Evolutionary conservation across 2,888 invertebrate species (phyloP), one percentile per base, ranked within the genome.

Genomic region (Dyspetes luteomarginatus): DNA sequence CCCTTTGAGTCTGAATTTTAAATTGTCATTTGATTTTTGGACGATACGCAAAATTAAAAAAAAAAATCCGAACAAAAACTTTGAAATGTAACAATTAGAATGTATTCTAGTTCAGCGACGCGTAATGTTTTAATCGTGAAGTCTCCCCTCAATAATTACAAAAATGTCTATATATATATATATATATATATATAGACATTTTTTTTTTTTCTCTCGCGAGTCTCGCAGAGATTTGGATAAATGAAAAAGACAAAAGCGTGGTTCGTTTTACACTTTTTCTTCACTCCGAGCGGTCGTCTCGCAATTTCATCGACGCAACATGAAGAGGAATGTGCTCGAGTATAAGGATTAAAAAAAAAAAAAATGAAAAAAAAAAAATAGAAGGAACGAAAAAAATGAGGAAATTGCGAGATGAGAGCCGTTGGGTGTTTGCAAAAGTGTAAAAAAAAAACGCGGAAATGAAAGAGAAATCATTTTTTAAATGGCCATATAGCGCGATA

Each of bases 331-430:
- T 2, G n/a, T 17, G 17, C 45, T 36, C 36, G 36, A 7, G 12
- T 36, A 36, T 36, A 1, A 12, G 12, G 7, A 36, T 12, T 12
- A n/a, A 17, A 45, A n/a, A 17, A 17, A n/a, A 17, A 45, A 3
- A 45, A 45, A 45, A 67, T 50, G 28, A 28, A 50, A 62, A 56
- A 43, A n/a, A 52, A 43, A 60, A 52, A 41, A 4, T 22, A 75
- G 56, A 36, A 48, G 45, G 17, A 71, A 43, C 15, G 28, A 60
- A 30, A 69, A 15, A 60, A 65, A 28, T 5, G 72, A 60, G 58
- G 58, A 67, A 82, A 71, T 71, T 22, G 64, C 58, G 69, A 69
- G 65, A 74, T 45, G 52, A 56, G 67, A 67, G 26, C 15, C 71
- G 50, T 50, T 45, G 41, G 65, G 9, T 22, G 15, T 52, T 52